These are phyloP conservation scores for Lypha dubia DNA, from an alignment of 2,888 invertebrate genomes.

Conservation along the genomic window DNA sequence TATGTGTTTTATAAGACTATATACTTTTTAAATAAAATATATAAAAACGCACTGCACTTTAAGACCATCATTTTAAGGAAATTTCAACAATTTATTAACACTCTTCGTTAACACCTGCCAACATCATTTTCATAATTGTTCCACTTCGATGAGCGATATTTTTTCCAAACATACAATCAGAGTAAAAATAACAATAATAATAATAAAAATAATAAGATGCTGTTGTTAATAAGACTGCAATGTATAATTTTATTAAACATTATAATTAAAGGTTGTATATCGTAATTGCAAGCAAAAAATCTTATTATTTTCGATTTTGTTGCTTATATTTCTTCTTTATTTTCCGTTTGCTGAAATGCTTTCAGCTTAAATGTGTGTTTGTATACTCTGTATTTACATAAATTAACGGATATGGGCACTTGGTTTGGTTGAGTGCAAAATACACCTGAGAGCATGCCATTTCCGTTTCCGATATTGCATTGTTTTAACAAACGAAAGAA, in stretches of 20 bases:
- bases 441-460: constrained; percentile 44
- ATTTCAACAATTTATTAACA: background rate
- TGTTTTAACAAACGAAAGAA: constrained; percentile 22
- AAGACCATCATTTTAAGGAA: background rate
- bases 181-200: no score
- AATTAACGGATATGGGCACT: constrained; percentile 58
- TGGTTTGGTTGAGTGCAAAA: constrained; percentile 38
- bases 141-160: background rate
- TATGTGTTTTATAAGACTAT: no score
- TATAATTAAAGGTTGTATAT: constrained; percentile 13
- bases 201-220: constrained; percentile 4
- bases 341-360: background rate
- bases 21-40: background rate
- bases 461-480: constrained; percentile 49
- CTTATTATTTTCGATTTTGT: constrained; percentile 7
- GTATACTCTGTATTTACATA: constrained; percentile 44
- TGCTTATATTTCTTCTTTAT: background rate
- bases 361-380: background rate
- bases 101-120: background rate
- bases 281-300: constrained; percentile 22
- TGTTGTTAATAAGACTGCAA: constrained; percentile 7
- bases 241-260: background rate
- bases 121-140: background rate
- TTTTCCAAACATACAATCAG: background rate
- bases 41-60: background rate